Conservation (phyloP, 2,888 invertebrate genomes). For the Biston betularia region DNA sequence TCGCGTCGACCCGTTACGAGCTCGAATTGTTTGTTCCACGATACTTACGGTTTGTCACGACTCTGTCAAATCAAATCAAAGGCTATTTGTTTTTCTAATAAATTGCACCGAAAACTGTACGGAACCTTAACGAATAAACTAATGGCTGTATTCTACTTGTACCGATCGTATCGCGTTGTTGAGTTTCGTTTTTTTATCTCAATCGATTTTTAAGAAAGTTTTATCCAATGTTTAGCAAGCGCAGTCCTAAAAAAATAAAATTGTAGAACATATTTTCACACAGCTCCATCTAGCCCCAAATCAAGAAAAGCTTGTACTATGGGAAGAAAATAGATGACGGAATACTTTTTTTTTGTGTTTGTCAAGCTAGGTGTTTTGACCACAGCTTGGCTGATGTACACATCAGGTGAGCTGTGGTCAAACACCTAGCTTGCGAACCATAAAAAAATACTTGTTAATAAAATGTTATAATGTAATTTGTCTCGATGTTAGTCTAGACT, state of each 20-base stretch:
- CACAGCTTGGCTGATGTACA: no score
- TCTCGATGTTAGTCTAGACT: no score
- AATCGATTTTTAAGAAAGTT: neutral
- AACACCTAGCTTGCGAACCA: neutral
- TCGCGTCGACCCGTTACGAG: slow-evolving; percentile 36
- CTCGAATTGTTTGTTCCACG: slow-evolving; percentile 43
- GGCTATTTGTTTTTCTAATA: slow-evolving; percentile 9
- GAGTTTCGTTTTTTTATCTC: neutral
- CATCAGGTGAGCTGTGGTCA: no score
- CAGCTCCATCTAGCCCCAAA: no score
- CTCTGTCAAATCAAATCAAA: slow-evolving; percentile 23
- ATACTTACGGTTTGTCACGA: slow-evolving; percentile 35
- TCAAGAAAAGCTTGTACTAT: no score
- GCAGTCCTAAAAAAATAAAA: no score
- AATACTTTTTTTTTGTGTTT: no score
- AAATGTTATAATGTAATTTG: no score
- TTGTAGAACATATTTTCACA: no score
- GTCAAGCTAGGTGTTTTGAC: neutral
- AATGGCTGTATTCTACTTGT: neutral
- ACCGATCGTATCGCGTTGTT: neutral
- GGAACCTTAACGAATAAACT: neutral
- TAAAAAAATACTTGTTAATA: no score
- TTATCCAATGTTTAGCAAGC: no score
- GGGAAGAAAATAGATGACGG: no score
- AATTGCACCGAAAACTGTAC: slow-evolving; percentile 1